Evolutionary conservation across 2,888 invertebrate genomes (phyloP).

Genomic region (Eupithecia exiguata): DNA sequence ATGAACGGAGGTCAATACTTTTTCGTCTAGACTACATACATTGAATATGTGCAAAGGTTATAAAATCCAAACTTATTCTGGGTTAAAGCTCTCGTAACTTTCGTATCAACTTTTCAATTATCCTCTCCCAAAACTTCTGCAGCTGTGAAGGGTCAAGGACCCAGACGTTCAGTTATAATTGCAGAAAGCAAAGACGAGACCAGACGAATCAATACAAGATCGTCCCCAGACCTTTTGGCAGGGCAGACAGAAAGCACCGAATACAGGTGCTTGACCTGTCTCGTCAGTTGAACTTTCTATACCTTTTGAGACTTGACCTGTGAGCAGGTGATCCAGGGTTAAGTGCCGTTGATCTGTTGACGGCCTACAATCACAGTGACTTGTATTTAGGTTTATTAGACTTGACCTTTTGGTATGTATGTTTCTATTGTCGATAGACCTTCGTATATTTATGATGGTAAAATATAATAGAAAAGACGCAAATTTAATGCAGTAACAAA

Average conservation of each 20-base stretch:
- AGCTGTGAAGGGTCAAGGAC: constrained; percentile 23
- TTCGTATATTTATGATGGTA: neutral
- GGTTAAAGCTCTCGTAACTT: neutral
- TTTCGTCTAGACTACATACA: neutral
- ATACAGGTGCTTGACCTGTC: constrained; percentile 24
- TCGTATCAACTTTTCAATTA: neutral
- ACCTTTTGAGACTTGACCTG: neutral
- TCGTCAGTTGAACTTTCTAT: constrained; percentile 5
- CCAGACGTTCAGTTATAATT: constrained; percentile 17
- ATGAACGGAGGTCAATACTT: neutral
- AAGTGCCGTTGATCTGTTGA: neutral
- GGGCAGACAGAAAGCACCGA: constrained; percentile 21
- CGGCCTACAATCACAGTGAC: neutral
- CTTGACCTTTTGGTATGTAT: too few relatives aligned
- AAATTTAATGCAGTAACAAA: neutral
- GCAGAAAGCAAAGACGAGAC: neutral
- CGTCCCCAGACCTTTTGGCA: constrained; percentile 25
- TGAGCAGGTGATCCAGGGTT: neutral
- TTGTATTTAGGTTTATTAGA: neutral
- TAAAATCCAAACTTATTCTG: neutral
- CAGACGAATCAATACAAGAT: constrained; percentile 32
- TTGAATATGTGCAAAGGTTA: neutral
- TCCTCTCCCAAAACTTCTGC: neutral
- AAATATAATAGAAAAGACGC: neutral
- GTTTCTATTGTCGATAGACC: too few relatives aligned